Percentiles rank a stretch among this genome's conserved stretches.
Conservation (phyloP, 2,888 invertebrate species). For the Tenthredo notha region DNA sequence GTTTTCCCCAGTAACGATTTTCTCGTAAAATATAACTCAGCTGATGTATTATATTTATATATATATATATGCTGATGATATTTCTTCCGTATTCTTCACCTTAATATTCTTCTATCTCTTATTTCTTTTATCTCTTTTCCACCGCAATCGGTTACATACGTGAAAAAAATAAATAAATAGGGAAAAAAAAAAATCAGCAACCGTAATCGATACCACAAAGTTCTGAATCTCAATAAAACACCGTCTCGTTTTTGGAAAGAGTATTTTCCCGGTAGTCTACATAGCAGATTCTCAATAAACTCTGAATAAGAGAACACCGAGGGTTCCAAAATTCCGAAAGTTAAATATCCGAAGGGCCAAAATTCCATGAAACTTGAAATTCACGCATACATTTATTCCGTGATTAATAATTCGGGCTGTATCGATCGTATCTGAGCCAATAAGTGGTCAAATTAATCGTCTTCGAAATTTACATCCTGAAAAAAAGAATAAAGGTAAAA, state of each 20-base stretch:
- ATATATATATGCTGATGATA: not conserved
- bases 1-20: constrained; percentile 26
- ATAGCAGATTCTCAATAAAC: not conserved
- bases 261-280: too few relatives aligned
- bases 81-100: not conserved
- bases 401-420: too few relatives aligned
- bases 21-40: not conserved
- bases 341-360: too few relatives aligned
- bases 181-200: not conserved
- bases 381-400: too few relatives aligned
- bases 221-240: not conserved
- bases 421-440: too few relatives aligned
- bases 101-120: not conserved
- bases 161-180: not conserved
- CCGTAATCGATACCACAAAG: not conserved
- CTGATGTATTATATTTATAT: not conserved
- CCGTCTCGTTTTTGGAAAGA: not conserved
- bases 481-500: too few relatives aligned
- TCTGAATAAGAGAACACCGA: too few relatives aligned
- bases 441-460: too few relatives aligned
- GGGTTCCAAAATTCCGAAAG: too few relatives aligned
- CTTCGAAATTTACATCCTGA: too few relatives aligned
- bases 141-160: not conserved
- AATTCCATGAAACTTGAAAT: too few relatives aligned
- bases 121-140: not conserved